phyloP scores from a whole-genome alignment of 2,888 invertebrate species.

The Eupithecia subfuscata region DNA sequence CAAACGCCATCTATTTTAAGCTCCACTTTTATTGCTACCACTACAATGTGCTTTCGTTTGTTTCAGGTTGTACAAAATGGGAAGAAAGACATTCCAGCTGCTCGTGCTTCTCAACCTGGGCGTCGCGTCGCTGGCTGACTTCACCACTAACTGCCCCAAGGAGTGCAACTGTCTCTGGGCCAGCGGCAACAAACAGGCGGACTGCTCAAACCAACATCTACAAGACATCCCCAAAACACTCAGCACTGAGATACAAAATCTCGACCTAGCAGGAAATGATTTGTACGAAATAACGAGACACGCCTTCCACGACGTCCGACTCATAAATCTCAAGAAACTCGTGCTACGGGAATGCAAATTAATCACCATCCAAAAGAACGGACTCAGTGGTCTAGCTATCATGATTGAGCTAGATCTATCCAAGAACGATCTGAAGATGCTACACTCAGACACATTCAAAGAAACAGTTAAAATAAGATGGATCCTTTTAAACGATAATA shows the following conservation, averaged over 20 bases:
- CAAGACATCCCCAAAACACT: conserved; percentile 88
- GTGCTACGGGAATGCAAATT: conserved; percentile 90
- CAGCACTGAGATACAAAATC: conserved; percentile 88
- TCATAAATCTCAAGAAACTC: conserved; percentile 92
- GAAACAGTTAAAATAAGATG: conserved; percentile 89
- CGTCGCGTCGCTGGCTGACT: conserved; percentile 71
- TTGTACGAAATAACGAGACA: conserved; percentile 86
- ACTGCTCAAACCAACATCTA: conserved; percentile 88
- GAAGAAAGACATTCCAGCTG: conserved; percentile 55
- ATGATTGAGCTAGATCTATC: conserved; percentile 93
- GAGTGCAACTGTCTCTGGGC: conserved; percentile 94
- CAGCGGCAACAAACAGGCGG: conserved; percentile 92
- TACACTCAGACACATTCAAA: conserved; percentile 88
- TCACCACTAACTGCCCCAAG: conserved; percentile 85
- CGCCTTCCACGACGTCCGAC: conserved; percentile 87
- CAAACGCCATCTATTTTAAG: conserved; percentile 56
- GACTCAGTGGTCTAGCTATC: conserved; percentile 89
- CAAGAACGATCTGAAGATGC: conserved; percentile 86
- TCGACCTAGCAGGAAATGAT: conserved; percentile 89
- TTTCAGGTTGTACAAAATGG: conserved; percentile 75
- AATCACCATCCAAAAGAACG: conserved; percentile 88
- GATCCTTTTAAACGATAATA: conserved; percentile 89
- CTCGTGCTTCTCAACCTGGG: conserved; percentile 59
- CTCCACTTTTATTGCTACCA: conserved; percentile 39
- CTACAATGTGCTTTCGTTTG: conserved; percentile 52